Base-by-base conservation (phyloP, 2,888 invertebrate species). In the Arrhopalites spinosus region DNA sequence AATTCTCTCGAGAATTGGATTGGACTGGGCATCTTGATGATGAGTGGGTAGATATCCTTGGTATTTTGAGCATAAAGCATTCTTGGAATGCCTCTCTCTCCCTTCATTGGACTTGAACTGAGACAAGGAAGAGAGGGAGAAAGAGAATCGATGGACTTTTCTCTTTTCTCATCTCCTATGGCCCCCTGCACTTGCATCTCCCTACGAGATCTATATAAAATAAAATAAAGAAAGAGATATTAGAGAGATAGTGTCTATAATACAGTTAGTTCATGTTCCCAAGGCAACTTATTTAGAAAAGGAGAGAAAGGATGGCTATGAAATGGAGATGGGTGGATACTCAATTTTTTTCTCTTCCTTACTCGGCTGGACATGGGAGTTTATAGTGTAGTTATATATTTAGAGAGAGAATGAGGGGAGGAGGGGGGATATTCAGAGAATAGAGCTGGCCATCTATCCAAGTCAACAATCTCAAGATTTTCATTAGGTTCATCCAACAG, bases 401-500 rank as follows among this genome's bases (percentile, higher is more conserved):
- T 23, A 36, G 27, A 11, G 15, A 36, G 43, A 1, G 30, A 43
- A 61, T 8, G 25, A 17, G 43, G 27, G 8, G n/a, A 25, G 72
- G 17, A 56, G 20, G 43, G 45, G 3, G 36, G 36, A 36, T 36
- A 36, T 36, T 36, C 36, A 36, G 36, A 36, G 36, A 36, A 36
- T 36, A 11, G 36, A 36, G 36, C 36, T 75, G 73, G 70, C 73
- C 77, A 78, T 78, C 77, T 78, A 77, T 78, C 78, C 73, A 77
- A 78, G 78, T 77, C 78, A 78, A 61, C 59, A 75, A 77, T 77
- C 75, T 73, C 73, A 77, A 77, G 78, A 75, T 78, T 78, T 78
- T 77, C 78, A 78, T 77, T 77, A 78, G 78, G 73, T 75, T 77
- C 78, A 77, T 77, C 75, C 70, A 74, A 61, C 70, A 75, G 75